Evolutionary conservation across 2,797 vertebrate species (phyloP).

Genomic region (Ceryle rudis): DNA sequence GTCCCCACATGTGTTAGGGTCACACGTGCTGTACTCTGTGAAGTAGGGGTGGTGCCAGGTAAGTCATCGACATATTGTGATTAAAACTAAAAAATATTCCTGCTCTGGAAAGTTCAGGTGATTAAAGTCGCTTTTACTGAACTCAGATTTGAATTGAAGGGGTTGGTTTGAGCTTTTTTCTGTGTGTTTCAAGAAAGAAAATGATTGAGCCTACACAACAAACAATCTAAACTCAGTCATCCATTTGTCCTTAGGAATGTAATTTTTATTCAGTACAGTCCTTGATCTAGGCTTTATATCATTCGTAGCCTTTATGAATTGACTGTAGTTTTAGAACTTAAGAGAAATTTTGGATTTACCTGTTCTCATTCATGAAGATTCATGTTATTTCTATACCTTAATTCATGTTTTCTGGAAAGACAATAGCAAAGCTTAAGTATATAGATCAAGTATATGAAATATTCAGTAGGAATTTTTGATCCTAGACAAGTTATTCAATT

Average conservation of each 20-base stretch:
- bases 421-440: neutral
- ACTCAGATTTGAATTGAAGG: neutral
- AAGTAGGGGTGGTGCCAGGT: neutral
- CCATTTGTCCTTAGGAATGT: neutral
- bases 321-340: neutral
- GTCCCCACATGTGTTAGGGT: fast-evolving
- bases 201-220: neutral
- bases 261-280: neutral
- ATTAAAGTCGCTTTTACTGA: neutral
- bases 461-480: neutral
- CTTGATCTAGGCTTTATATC: neutral
- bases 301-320: neutral
- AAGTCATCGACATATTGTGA: neutral
- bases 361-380: neutral
- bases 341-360: neutral
- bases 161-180: neutral
- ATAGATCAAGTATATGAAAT: neutral
- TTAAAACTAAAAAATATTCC: neutral
- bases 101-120: neutral
- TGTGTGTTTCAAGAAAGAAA: neutral
- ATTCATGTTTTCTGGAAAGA: neutral
- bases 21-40: neutral
- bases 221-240: neutral
- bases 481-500: neutral
- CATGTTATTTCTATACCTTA: neutral